These are phyloP conservation scores for Acrossocheilus fasciatus DNA, from an alignment of 2,797 vertebrate species.

Conservation along the genomic window DNA sequence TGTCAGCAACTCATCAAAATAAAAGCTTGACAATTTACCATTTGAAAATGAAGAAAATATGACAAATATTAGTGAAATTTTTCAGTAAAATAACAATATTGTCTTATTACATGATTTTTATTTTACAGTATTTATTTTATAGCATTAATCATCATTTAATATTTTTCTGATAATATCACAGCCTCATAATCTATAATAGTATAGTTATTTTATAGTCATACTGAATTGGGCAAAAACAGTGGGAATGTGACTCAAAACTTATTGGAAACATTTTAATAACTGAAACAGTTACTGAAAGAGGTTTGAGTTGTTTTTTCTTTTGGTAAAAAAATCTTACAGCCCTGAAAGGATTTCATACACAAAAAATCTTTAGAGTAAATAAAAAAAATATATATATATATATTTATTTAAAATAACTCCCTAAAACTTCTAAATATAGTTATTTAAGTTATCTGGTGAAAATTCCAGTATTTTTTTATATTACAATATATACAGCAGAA, in stretches of 20 bases:
- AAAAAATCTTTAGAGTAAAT: too few relatives aligned
- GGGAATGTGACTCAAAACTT: not conserved
- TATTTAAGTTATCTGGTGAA: not conserved
- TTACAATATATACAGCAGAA: not conserved
- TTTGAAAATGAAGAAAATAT: not conserved
- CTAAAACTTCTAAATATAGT: not conserved
- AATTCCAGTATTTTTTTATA: not conserved
- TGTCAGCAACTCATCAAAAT: not conserved
- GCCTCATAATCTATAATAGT: not conserved
- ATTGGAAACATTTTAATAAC: too few relatives aligned
- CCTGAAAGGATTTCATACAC: too few relatives aligned
- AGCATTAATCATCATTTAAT: not conserved
- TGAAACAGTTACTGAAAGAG: too few relatives aligned
- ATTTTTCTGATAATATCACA: not conserved
- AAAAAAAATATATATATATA: too few relatives aligned
- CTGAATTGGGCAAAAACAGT: not conserved
- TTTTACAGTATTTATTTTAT: not conserved
- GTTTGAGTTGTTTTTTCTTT: too few relatives aligned
- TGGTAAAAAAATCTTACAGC: too few relatives aligned
- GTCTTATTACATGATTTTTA: not conserved
- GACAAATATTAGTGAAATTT: not conserved
- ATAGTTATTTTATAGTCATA: not conserved
- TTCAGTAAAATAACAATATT: not conserved
- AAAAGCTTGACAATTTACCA: not conserved
- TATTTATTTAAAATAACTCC: too few relatives aligned